These are phyloP conservation scores for Protobothrops mucrosquamatus DNA, from an alignment of 2,113 vertebrate genomes.

Conservation along the genomic window DNA sequence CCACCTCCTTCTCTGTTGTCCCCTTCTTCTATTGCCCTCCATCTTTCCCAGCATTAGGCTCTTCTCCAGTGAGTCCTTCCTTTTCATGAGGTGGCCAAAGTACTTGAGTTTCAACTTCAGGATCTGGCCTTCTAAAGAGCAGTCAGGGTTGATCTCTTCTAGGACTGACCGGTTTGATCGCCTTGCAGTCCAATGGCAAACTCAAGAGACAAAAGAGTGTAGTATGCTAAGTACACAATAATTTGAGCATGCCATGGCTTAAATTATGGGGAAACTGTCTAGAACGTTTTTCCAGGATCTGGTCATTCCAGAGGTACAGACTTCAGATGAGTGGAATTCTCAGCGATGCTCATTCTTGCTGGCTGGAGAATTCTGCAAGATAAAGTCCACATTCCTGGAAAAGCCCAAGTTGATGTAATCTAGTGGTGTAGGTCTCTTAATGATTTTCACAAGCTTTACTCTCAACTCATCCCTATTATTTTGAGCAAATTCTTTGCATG, in stretches of 20 bases:
- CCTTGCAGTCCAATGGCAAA: no score
- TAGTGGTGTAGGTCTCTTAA: neutral
- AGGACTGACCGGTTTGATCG: no score
- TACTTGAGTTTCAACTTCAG: no score
- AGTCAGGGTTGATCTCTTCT: no score
- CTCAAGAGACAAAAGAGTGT: neutral
- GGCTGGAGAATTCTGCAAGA: neutral
- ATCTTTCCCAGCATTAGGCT: no score
- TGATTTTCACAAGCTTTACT: neutral
- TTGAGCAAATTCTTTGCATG: neutral
- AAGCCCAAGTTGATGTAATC: neutral
- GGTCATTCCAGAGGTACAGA: neutral
- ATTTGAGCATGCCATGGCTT: neutral
- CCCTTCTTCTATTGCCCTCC: no score
- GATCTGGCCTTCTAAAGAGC: no score
- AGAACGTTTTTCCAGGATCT: neutral
- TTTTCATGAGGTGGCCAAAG: no score
- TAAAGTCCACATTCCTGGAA: neutral
- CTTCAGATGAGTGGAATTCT: neutral
- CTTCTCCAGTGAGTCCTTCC: no score
- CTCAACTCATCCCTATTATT: neutral
- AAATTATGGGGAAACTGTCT: neutral
- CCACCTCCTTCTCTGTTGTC: no score
- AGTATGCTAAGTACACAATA: neutral
- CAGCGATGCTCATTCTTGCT: neutral